Evolutionary conservation across 2,797 vertebrate genomes (phyloP).

Genomic region (Phylloscopus collybita): DNA sequence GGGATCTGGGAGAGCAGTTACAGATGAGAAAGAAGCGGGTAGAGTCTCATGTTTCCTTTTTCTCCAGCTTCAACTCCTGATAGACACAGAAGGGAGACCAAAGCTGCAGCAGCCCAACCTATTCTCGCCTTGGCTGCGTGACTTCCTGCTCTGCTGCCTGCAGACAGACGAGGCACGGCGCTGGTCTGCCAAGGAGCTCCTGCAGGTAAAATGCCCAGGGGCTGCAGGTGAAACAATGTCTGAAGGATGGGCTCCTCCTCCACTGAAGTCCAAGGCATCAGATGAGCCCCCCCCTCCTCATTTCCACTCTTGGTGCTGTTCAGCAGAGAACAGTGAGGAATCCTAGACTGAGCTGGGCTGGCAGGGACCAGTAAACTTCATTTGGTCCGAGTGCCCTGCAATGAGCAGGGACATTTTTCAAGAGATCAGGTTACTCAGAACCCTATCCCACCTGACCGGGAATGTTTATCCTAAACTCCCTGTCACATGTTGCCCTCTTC

Average conservation of each 20-base stretch:
- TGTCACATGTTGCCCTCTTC: too few species aligned
- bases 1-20: background rate
- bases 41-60: background rate
- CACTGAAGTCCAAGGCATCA: background rate
- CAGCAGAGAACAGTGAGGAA: background rate
- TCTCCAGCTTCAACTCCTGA: conserved; percentile 82
- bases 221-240: background rate
- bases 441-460: fast-evolving
- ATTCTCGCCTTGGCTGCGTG: conserved; percentile 80
- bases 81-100: conserved; percentile 83
- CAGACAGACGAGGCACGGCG: conserved; percentile 76
- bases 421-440: background rate
- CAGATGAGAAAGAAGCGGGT: background rate
- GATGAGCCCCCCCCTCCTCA: too few species aligned
- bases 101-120: conserved; percentile 85
- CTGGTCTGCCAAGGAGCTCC: conserved; percentile 84
- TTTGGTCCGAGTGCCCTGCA: background rate
- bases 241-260: background rate
- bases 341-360: background rate
- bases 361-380: background rate
- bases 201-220: conserved; percentile 76
- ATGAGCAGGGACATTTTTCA: background rate
- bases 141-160: conserved; percentile 55
- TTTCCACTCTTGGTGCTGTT: background rate
- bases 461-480: too few species aligned